These are phyloP conservation scores for Perizoma affinitatum DNA, from an alignment of 2,888 invertebrate species.

Conservation along the genomic window DNA sequence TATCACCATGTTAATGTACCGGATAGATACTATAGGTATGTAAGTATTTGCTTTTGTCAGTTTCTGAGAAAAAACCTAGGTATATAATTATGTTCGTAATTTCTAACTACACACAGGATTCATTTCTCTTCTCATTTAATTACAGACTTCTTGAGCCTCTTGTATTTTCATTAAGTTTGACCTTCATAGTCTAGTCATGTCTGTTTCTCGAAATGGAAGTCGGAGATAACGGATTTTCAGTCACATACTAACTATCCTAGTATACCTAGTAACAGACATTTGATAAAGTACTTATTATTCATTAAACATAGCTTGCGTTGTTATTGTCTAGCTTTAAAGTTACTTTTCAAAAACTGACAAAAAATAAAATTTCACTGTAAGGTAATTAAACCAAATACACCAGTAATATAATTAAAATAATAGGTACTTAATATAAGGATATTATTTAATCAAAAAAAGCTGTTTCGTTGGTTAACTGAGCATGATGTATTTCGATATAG, in stretches of 20 bases:
- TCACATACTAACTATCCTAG: too few relatives aligned
- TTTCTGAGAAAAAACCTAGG: conserved; percentile 29
- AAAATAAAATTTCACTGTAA: conserved; percentile 71
- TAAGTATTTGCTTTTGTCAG: conserved; percentile 15
- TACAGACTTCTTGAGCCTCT: not conserved
- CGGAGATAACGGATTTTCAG: too few relatives aligned
- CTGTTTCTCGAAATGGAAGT: too few relatives aligned
- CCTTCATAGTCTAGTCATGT: too few relatives aligned
- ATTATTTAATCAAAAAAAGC: not conserved
- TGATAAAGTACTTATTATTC: too few relatives aligned
- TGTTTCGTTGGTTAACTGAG: too few relatives aligned
- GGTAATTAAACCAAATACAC: conserved; percentile 76
- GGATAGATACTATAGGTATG: conserved; percentile 20
- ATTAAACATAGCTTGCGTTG: too few relatives aligned
- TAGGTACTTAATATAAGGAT: conserved; percentile 25
- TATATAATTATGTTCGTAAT: not conserved
- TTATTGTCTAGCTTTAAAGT: conserved; percentile 4
- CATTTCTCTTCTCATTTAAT: not conserved
- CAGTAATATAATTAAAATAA: conserved; percentile 58
- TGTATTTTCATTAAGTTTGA: too few relatives aligned
- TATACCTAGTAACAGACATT: too few relatives aligned
- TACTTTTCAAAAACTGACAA: conserved; percentile 62
- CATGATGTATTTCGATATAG: too few relatives aligned
- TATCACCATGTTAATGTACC: conserved; percentile 30
- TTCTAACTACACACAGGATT: not conserved